Percentiles rank a stretch among this genome's conserved stretches.
phyloP scores from a whole-genome alignment of 2,113 vertebrate species.

The Pionites leucogaster region DNA sequence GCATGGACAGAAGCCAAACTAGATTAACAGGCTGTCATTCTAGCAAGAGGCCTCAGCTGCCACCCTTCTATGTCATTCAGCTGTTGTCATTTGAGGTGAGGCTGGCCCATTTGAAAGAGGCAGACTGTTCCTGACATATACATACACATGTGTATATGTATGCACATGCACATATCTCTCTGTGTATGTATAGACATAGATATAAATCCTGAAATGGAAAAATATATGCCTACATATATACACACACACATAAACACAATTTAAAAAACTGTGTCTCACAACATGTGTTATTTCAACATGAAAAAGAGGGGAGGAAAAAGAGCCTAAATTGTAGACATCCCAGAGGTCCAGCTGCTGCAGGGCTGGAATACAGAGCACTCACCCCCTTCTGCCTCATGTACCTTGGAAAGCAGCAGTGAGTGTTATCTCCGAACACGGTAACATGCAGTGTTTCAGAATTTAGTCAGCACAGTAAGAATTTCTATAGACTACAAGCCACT shows the following conservation, averaged over 20 bases:
- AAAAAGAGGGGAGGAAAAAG: background rate
- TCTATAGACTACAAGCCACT: background rate
- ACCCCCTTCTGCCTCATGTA: background rate
- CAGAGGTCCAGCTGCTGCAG: background rate
- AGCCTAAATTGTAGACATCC: background rate
- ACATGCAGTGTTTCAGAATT: background rate
- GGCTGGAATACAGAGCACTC: background rate
- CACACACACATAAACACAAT: background rate
- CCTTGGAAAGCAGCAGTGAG: background rate
- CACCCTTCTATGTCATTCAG: constrained; percentile 33
- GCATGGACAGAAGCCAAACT: constrained; percentile 60
- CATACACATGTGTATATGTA: background rate
- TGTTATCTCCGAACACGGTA: background rate
- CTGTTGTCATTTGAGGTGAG: constrained; percentile 50
- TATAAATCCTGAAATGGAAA: background rate
- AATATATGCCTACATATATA: background rate
- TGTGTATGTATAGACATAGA: background rate
- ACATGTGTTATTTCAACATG: background rate
- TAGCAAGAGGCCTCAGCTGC: constrained; percentile 46
- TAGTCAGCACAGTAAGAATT: background rate
- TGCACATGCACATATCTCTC: background rate
- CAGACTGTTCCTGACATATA: constrained; percentile 21
- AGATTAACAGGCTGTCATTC: constrained; percentile 63
- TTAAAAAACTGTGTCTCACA: background rate
- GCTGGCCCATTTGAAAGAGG: constrained; percentile 39